Evolutionary conservation across 1,140 invertebrate species (phyloP).

Genomic region (Drosophila ogumai): DNA sequence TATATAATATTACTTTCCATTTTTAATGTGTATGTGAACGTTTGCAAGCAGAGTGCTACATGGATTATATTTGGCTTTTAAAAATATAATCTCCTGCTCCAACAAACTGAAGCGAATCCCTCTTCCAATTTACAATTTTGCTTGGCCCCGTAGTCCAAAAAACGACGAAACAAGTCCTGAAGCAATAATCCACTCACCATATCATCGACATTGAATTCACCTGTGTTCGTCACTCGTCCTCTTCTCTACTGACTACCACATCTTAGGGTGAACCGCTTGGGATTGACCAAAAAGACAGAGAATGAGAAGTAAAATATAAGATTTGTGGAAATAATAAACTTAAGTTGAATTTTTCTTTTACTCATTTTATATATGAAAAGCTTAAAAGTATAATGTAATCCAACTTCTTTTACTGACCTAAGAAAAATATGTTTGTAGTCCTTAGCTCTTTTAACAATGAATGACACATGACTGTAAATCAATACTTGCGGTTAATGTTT

Average conservation of each 20-base stretch:
- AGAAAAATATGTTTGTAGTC: neutral
- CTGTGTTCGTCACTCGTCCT: slow-evolving; percentile 22
- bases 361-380: neutral
- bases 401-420: no score
- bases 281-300: neutral
- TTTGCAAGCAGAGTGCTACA: slow-evolving; percentile 75
- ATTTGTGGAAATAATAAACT: neutral
- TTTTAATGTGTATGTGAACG: slow-evolving; percentile 76
- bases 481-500: neutral
- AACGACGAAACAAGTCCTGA: slow-evolving; percentile 3
- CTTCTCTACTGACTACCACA: slow-evolving; percentile 12
- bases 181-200: slow-evolving; percentile 22
- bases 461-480: neutral
- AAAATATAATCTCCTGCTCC: slow-evolving; percentile 66
- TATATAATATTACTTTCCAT: slow-evolving; percentile 45
- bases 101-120: slow-evolving; percentile 28
- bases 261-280: slow-evolving; percentile 10
- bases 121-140: slow-evolving; percentile 34
- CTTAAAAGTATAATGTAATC: neutral
- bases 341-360: neutral
- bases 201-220: slow-evolving; percentile 20
- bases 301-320: neutral
- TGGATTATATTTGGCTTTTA: slow-evolving; percentile 74
- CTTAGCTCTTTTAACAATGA: neutral
- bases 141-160: slow-evolving; percentile 24